Conservation (phyloP, 2,888 invertebrate species). For the Antheraea assamensis region DNA sequence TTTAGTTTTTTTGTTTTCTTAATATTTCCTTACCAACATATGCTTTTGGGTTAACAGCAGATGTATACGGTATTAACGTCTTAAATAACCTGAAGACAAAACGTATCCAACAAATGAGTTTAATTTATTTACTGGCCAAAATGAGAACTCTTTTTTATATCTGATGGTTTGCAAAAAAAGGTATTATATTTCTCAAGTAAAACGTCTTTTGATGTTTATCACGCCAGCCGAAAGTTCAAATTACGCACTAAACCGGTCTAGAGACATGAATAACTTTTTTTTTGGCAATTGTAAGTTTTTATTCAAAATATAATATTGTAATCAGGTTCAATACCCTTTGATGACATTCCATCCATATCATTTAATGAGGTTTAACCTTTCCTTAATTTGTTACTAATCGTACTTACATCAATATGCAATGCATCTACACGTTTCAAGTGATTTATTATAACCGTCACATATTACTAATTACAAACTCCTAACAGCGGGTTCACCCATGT, state of each 20-base stretch:
- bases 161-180: background rate
- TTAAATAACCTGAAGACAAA: constrained; percentile 25
- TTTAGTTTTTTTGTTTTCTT: background rate
- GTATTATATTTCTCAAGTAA: constrained; percentile 11
- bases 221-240: background rate
- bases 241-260: background rate
- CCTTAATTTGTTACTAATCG: background rate
- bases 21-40: background rate
- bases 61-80: constrained; percentile 25
- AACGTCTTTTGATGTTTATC: background rate
- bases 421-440: background rate
- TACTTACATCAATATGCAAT: background rate
- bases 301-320: background rate
- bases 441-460: background rate
- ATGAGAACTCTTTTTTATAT: constrained; percentile 17
- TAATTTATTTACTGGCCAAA: constrained; percentile 24
- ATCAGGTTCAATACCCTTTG: background rate
- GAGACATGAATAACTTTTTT: background rate
- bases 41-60: background rate
- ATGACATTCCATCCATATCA: background rate
- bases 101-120: constrained; percentile 25
- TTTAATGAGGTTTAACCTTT: background rate
- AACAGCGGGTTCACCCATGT: background rate
- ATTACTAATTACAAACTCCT: background rate
- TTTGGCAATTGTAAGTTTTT: background rate